These are phyloP conservation scores for Ceratitis capitata DNA, from an alignment of 1,140 invertebrate genomes.

Conservation along the genomic window DNA sequence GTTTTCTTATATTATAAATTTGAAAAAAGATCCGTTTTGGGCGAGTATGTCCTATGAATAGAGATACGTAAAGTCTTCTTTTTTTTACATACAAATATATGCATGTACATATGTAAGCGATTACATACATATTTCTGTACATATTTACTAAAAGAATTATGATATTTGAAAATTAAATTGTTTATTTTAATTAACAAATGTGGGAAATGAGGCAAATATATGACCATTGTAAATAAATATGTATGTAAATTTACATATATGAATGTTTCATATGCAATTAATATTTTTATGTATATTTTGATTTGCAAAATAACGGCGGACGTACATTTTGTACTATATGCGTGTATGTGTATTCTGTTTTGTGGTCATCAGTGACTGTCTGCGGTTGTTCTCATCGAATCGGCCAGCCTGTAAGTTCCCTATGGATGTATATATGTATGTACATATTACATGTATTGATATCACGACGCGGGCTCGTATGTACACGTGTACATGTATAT, in stretches of 20 bases:
- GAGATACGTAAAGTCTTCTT: no score
- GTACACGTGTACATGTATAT: no score
- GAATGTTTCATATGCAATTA: background rate
- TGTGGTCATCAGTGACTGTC: background rate
- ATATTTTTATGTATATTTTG: background rate
- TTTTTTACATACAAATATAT: background rate
- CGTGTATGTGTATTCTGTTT: background rate
- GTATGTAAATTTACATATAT: background rate
- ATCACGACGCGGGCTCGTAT: no score
- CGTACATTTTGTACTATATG: background rate
- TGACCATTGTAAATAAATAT: background rate
- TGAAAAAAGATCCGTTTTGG: no score
- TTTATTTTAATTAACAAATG: background rate
- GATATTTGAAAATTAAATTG: background rate
- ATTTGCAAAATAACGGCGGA: background rate
- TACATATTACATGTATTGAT: no score
- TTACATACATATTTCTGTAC: background rate
- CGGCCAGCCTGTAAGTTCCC: background rate
- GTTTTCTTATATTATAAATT: no score
- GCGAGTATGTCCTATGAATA: no score
- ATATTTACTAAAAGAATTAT: background rate
- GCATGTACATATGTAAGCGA: background rate
- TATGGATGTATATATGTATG: no score
- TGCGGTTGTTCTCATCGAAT: background rate
- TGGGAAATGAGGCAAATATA: background rate